Conservation (phyloP, 2,888 invertebrate genomes). For the Drymonia ruficornis region DNA sequence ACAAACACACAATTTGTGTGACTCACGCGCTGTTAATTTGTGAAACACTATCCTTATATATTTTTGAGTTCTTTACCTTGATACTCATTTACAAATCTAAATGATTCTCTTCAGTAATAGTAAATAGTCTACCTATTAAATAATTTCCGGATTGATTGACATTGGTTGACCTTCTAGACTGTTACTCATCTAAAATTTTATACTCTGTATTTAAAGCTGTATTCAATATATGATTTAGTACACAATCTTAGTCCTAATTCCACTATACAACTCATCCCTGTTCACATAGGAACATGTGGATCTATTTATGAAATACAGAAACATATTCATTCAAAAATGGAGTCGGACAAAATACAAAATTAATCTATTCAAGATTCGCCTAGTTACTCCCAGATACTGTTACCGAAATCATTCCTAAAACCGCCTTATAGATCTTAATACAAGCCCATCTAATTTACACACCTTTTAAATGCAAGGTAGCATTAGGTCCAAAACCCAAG, state of each 20-base stretch:
- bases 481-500: no score
- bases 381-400: no score
- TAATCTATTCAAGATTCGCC: background rate
- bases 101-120: background rate
- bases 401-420: no score
- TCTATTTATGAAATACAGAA: background rate
- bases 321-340: background rate
- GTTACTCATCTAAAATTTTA: background rate
- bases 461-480: no score
- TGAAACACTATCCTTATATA: constrained; percentile 4
- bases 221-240: background rate
- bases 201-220: background rate
- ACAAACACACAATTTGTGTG: constrained; percentile 21
- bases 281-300: background rate
- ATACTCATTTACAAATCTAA: background rate
- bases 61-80: background rate
- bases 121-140: no score
- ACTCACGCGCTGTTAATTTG: constrained; percentile 12
- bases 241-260: background rate
- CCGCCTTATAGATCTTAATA: no score
- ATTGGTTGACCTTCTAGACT: no score
- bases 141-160: no score
- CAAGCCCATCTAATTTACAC: no score
- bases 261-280: background rate
- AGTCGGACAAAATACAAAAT: background rate